Conservation (phyloP, 2,888 invertebrate genomes). For the Toxonevra muliebris region DNA sequence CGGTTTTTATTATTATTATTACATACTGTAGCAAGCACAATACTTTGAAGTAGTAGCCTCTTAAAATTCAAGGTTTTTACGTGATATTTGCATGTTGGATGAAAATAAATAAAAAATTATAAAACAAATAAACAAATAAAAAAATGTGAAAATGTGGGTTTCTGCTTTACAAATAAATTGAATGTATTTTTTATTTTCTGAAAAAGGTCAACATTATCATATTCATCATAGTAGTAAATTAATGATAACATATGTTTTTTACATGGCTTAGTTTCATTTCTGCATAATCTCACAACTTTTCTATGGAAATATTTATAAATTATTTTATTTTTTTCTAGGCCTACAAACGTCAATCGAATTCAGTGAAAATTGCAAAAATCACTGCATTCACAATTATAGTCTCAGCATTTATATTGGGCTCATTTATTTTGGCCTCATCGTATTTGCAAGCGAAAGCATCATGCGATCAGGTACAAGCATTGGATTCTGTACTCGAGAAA, state of each 20-base stretch:
- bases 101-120: no score
- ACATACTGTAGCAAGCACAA: no score
- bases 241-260: neutral
- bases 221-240: neutral
- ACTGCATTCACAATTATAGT: slow-evolving; percentile 84
- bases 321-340: slow-evolving; percentile 69
- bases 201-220: neutral
- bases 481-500: slow-evolving; percentile 74
- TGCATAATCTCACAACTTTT: neutral
- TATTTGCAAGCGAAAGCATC: slow-evolving; percentile 84
- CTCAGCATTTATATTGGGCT: slow-evolving; percentile 81
- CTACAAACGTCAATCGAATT: slow-evolving; percentile 78
- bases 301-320: neutral
- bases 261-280: neutral
- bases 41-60: no score
- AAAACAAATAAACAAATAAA: no score
- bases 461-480: slow-evolving; percentile 79
- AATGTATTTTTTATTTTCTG: no score
- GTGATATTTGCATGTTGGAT: no score
- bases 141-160: no score
- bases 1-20: no score
- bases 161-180: no score
- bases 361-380: slow-evolving; percentile 88
- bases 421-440: slow-evolving; percentile 84
- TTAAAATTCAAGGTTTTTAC: no score